Base-by-base conservation (phyloP, 2,888 invertebrate genomes). In the Sarcophaga rosellei region DNA sequence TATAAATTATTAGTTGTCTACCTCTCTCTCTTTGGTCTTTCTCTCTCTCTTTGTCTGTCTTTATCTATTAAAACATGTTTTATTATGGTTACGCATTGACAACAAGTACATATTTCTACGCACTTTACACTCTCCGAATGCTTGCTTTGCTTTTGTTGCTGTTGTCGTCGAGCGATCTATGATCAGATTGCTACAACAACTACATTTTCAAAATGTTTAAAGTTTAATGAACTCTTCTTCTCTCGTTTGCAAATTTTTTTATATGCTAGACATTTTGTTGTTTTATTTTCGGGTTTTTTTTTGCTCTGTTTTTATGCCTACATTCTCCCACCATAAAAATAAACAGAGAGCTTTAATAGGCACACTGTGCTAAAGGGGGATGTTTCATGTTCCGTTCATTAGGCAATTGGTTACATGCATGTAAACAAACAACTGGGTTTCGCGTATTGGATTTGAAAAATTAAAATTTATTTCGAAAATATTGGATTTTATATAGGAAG, bases 181-280 rank as follows among this genome's bases (percentile, higher is more conserved):
- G 4, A 53, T 53, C 53, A 53, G 17, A 53, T 17, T 53, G 17
- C 53, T 15, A 53, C 53, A 53, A 53, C 53, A 53, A 53, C 53
- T 17, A 53, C 1, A 53, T 53, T 53, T 53, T 57, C n/a, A n/a
- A 47, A 76, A 61, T 66, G 65, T 63, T 59, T 12, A 11, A 59
- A 65, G 84, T 79, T 79, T 63, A 79, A 70, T 84, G 79, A 84
- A 79, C 84, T 79, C 21, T 65, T 11, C n/a, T 61, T 61, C n/a
- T 73, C 25, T 53, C 44, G 78, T 57, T 57, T 53, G 53, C 53
- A 15, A 53, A 53, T 53, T 53, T 53, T 53, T 35, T 2, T n/a
- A n/a, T n/a, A n/a, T n/a, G n/a, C n/a, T n/a, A n/a, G n/a, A n/a
- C n/a, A n/a, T 2, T 17, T 53, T 15, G 53, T 15, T 5, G n/a